Evolutionary conservation across 2,113 vertebrate species (phyloP), one percentile per base, ranked within the genome.

Genomic region (Motacilla alba): DNA sequence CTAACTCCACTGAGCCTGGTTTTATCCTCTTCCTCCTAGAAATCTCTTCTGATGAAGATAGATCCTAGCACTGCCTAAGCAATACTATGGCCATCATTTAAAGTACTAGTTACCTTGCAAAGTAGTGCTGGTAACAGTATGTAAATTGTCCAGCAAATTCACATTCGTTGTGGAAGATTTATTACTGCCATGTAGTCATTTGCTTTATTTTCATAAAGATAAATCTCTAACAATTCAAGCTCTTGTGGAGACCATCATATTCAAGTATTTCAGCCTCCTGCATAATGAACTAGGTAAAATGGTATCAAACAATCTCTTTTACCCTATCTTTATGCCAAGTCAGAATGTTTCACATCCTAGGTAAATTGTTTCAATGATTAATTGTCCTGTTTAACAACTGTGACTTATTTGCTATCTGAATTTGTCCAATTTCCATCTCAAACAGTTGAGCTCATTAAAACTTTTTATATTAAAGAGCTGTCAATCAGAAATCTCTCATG

Each of bases 291-390:
- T 59, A 44, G 13, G 41, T 80, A 56, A 89, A 94, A 83, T 4
- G 13, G 11, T 46, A 72, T 43, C 17, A 67, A 82, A 67, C 5
- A n/a, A 83, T 73, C 31, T 84, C 21, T 75, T 94, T 78, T 59
- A 83, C 1, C 2, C 13, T 60, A 28, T 23, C 49, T 76, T 63
- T 79, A 72, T 24, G 74, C 8, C 10, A n/a, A n/a, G 19, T 73
- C 4, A 39, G 33, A 93, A 87, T 37, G 39, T n/a, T 78, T 83
- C 73, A 78, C 3, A 60, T 21, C 3, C 33, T 53, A 39, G 13
- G 56, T 44, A 90, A 85, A 37, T 17, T 69, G 43, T 85, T 96
- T 73, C 67, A 66, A 39, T 63, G 46, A 96, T 67, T 93, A 95
- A 95, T 39, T 81, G 47, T 15, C 15, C 41, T 70, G 33, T 59